A percentile compares a stretch with the other conserved stretches of the same genome.
Evolutionary conservation across 2,888 invertebrate species (phyloP).

Genomic region (Automeris io): DNA sequence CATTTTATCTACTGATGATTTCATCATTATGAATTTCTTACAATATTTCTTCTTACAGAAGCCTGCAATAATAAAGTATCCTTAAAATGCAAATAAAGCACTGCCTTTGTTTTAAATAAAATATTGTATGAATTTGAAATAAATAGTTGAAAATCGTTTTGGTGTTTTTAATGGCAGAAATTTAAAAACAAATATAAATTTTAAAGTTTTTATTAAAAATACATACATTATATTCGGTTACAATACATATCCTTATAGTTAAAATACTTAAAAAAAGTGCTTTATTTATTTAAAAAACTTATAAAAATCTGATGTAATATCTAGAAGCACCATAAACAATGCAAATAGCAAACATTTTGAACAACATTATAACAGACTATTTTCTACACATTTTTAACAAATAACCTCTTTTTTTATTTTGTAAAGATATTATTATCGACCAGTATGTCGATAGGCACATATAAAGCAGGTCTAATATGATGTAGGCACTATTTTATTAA

Average conservation of each 20-base stretch:
- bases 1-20: too few relatives aligned
- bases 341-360: not conserved
- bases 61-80: too few relatives aligned
- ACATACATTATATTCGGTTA: conserved; percentile 16
- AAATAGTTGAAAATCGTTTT: too few relatives aligned
- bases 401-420: not conserved
- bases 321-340: conserved; percentile 2
- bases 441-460: too few relatives aligned
- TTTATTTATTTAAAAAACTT: not conserved
- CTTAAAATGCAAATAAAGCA: too few relatives aligned
- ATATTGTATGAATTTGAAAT: too few relatives aligned
- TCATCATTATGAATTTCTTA: too few relatives aligned
- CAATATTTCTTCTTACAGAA: too few relatives aligned
- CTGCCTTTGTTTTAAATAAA: too few relatives aligned
- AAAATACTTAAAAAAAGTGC: not conserved
- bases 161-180: not conserved
- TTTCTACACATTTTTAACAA: not conserved
- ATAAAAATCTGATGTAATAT: not conserved
- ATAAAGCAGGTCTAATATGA: too few relatives aligned
- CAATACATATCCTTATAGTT: conserved; percentile 18
- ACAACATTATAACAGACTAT: conserved; percentile 1
- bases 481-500: too few relatives aligned
- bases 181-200: not conserved
- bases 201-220: conserved; percentile 23
- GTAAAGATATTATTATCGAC: not conserved